phyloP scores from a whole-genome alignment of 2,888 invertebrate genomes.

The Nineta flava region DNA sequence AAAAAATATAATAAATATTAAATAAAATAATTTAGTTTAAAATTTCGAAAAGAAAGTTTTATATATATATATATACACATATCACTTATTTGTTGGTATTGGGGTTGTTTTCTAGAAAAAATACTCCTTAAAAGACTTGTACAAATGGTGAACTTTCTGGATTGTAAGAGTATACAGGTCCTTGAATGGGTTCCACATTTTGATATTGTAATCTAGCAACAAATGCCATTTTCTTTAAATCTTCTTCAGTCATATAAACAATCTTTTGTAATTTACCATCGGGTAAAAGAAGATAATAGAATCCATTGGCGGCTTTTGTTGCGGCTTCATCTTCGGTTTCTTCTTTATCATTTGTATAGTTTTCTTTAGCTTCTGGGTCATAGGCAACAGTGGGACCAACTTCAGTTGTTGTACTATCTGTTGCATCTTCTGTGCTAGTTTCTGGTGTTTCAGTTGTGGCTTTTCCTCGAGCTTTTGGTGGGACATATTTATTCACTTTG shows the following conservation, averaged over 20 bases:
- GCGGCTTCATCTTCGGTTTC: constrained; percentile 22
- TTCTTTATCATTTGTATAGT: constrained; percentile 11
- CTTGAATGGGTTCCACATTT: constrained; percentile 43
- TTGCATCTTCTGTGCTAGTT: constrained; percentile 17
- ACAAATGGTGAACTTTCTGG: constrained; percentile 15
- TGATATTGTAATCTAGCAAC: constrained; percentile 45
- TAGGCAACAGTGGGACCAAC: background rate
- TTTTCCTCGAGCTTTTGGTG: constrained; percentile 21
- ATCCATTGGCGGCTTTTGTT: constrained; percentile 22
- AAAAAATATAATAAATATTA: background rate
- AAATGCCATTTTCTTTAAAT: constrained; percentile 42
- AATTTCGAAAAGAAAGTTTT: no score
- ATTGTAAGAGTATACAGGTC: constrained; percentile 40
- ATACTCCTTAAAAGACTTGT: background rate
- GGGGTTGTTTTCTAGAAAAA: background rate
- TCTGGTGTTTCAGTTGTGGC: constrained; percentile 22
- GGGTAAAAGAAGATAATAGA: constrained; percentile 48
- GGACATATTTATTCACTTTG: constrained; percentile 26
- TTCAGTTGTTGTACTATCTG: constrained; percentile 17
- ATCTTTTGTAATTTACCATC: constrained; percentile 44
- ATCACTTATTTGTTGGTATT: no score
- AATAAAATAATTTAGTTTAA: background rate
- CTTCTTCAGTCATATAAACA: constrained; percentile 37
- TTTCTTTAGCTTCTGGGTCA: constrained; percentile 1
- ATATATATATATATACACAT: no score